Percentiles rank a stretch among this genome's conserved stretches.
phyloP scores from a whole-genome alignment of 2,797 vertebrate species.

The Champsocephalus esox region DNA sequence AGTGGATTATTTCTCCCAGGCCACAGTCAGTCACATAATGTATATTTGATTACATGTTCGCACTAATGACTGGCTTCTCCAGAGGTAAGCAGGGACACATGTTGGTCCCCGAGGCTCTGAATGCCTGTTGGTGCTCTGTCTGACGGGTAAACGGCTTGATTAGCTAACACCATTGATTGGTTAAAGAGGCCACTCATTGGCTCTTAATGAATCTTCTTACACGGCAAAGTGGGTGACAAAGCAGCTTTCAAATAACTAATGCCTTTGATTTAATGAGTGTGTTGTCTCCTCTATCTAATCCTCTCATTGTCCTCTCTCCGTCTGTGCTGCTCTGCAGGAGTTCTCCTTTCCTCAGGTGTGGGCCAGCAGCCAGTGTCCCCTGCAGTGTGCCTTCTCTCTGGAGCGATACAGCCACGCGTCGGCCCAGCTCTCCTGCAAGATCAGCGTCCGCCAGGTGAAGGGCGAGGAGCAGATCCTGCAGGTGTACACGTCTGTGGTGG shows the following conservation, averaged over 20 bases:
- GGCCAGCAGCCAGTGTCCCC: conserved; percentile 89
- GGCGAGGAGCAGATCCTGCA: conserved; percentile 94
- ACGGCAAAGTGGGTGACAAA: conserved; percentile 61
- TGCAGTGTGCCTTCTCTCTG: conserved; percentile 95
- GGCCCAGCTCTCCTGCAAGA: conserved; percentile 92
- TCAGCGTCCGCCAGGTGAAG: conserved; percentile 92
- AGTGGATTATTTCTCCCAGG: conserved; percentile 32
- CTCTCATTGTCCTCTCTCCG: conserved; percentile 39
- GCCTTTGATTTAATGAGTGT: conserved; percentile 58
- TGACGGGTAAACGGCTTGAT: conserved; percentile 56
- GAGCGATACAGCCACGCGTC: conserved; percentile 92
- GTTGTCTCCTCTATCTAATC: conserved; percentile 39
- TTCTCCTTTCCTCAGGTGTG: conserved; percentile 94
- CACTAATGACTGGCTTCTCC: conserved; percentile 29
- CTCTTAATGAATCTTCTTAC: conserved; percentile 68
- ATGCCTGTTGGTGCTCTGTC: conserved; percentile 25
- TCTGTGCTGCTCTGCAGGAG: conserved; percentile 81
- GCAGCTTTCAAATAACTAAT: conserved; percentile 41
- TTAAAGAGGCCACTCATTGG: conserved; percentile 64
- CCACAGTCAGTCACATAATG: conserved; percentile 19
- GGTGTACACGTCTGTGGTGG: conserved; percentile 78
- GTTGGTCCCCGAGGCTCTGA: conserved; percentile 7
- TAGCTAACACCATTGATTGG: conserved; percentile 61
- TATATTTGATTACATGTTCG: conserved; percentile 19
- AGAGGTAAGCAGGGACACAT: conserved; percentile 6